Conservation (phyloP, 2,888 invertebrate genomes). For the Chelonus formosanus region DNA sequence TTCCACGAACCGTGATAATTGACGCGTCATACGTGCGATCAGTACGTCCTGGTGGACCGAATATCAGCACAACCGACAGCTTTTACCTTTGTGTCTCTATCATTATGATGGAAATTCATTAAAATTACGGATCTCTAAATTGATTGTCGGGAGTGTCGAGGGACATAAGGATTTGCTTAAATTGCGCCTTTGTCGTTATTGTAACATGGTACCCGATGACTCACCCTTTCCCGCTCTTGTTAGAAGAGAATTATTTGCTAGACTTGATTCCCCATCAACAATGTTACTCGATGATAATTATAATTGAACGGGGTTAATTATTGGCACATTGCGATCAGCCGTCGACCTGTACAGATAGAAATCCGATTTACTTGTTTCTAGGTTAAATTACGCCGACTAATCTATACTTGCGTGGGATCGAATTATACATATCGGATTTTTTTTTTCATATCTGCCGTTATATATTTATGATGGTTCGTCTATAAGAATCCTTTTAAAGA, state of each 20-base stretch:
- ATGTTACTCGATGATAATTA: slow-evolving; percentile 4
- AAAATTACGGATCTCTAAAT: too few species aligned
- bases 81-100: too few species aligned
- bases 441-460: neutral
- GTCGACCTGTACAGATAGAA: neutral
- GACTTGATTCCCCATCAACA: neutral
- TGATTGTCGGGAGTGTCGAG: slow-evolving; percentile 14
- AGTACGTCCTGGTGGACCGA: slow-evolving; percentile 1
- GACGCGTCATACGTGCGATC: slow-evolving; percentile 56
- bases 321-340: neutral
- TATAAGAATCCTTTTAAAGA: neutral
- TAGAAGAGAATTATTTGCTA: neutral
- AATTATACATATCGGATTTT: neutral
- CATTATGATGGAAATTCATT: too few species aligned
- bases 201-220: slow-evolving; percentile 47
- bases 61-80: neutral
- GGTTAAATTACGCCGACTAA: slow-evolving; percentile 26
- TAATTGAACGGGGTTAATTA: slow-evolving; percentile 2
- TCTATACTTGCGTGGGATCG: slow-evolving; percentile 3
- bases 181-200: slow-evolving; percentile 39
- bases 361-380: slow-evolving; percentile 18
- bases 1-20: slow-evolving; percentile 52
- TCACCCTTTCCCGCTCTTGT: slow-evolving; percentile 54
- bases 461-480: neutral
- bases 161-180: slow-evolving; percentile 6